Conservation (phyloP, 2,797 vertebrate species). For the Nannoperca obscura region DNA sequence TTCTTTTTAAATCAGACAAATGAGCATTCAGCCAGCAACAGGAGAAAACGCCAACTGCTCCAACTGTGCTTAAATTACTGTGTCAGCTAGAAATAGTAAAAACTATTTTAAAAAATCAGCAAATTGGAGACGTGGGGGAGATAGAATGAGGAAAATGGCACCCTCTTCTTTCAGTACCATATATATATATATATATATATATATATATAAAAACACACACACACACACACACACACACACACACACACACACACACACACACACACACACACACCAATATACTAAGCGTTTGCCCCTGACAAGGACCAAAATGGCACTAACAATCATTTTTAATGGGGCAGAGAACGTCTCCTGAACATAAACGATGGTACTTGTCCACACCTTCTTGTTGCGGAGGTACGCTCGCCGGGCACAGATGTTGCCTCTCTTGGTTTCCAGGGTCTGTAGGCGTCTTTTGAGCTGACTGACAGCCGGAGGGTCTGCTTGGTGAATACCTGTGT, state of each 20-base stretch:
- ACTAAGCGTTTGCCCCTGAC: not conserved
- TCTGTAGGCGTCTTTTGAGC: constrained; percentile 85
- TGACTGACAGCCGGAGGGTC: constrained; percentile 69
- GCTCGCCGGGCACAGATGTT: constrained; percentile 90
- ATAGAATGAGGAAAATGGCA: not conserved
- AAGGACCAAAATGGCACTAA: not conserved
- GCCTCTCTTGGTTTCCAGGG: constrained; percentile 90
- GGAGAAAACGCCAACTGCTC: constrained; percentile 41
- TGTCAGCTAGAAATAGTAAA: constrained; percentile 32
- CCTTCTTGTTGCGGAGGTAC: constrained; percentile 93
- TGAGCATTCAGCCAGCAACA: constrained; percentile 16
- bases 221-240: too few relatives aligned
- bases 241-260: too few relatives aligned
- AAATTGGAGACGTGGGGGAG: not conserved
- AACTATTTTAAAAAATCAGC: not conserved
- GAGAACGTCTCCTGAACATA: not conserved
- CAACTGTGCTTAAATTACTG: constrained; percentile 16
- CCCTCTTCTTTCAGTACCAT: not conserved
- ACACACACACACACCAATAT: too few relatives aligned
- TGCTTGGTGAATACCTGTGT: constrained; percentile 58
- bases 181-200: too few relatives aligned
- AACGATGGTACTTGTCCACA: constrained; percentile 40
- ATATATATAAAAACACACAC: too few relatives aligned
- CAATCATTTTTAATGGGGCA: not conserved
- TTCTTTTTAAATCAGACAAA: constrained; percentile 41